phyloP scores from a whole-genome alignment of 2,888 invertebrate genomes.

The Keiferia lycopersicella region DNA sequence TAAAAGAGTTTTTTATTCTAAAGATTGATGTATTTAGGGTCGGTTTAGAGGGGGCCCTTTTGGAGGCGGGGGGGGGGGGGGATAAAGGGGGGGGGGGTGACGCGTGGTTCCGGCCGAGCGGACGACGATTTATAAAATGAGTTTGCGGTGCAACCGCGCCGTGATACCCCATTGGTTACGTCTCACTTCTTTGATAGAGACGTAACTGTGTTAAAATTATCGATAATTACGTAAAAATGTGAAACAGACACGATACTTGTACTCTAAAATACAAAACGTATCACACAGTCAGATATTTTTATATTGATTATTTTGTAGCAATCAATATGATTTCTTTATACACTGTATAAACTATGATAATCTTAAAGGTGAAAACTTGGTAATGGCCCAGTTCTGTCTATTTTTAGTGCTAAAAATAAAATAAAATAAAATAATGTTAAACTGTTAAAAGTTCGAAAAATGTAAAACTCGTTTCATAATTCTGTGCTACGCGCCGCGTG shows the following conservation, averaged over 20 bases:
- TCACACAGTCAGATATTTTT: no score
- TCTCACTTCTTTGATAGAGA: constrained; percentile 76
- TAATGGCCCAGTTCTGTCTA: no score
- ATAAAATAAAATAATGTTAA: no score
- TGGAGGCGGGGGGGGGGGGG: constrained; percentile 55
- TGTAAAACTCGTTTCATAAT: no score
- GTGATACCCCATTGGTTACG: constrained; percentile 80
- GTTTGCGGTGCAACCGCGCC: constrained; percentile 80
- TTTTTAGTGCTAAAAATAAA: no score
- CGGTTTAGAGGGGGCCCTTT: constrained; percentile 50
- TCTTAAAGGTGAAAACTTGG: no score
- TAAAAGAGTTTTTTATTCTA: constrained; percentile 22
- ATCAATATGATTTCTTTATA: no score
- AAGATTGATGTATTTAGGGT: constrained; percentile 30
- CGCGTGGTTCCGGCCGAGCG: constrained; percentile 76
- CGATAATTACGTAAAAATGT: neutral
- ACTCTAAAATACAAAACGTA: no score
- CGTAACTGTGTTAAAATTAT: constrained; percentile 28
- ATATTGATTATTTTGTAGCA: no score
- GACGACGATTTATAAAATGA: constrained; percentile 79
- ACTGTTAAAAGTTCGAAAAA: no score
- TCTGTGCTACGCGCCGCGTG: no score
- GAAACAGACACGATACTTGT: neutral
- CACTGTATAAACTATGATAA: no score
- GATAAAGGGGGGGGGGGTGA: constrained; percentile 63